Percentiles rank a stretch among this genome's conserved stretches.
phyloP scores from a whole-genome alignment of 1,140 invertebrate species.

The Drepana arcuata region DNA sequence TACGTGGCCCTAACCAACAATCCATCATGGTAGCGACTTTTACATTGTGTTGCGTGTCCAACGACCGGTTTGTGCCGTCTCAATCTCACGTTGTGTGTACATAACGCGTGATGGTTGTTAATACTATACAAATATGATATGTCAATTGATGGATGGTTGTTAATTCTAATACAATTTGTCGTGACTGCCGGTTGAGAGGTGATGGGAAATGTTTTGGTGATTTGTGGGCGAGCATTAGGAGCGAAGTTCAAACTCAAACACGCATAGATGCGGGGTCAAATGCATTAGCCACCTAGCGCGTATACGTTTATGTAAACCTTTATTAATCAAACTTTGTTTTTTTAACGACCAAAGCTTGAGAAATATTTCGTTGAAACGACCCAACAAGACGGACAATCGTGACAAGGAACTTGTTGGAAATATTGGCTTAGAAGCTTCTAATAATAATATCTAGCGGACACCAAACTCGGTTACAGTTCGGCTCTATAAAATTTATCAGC shows the following conservation, averaged over 20 bases:
- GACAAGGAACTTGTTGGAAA: too few relatives aligned
- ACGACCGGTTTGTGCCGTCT: too few relatives aligned
- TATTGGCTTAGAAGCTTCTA: too few relatives aligned
- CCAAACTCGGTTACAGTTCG: too few relatives aligned
- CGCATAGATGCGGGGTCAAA: slow-evolving; percentile 54
- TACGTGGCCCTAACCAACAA: slow-evolving; percentile 22
- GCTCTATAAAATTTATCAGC: too few relatives aligned
- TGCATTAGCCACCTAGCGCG: slow-evolving; percentile 67
- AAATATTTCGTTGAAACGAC: too few relatives aligned
- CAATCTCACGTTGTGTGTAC: slow-evolving; percentile 1
- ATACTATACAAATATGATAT: slow-evolving; percentile 17
- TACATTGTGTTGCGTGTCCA: slow-evolving; percentile 18
- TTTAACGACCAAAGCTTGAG: slow-evolving; percentile 3
- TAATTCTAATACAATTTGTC: slow-evolving; percentile 63
- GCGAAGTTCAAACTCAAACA: slow-evolving; percentile 63
- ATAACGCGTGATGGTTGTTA: slow-evolving; percentile 30
- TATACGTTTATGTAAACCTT: slow-evolving; percentile 30
- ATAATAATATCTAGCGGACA: too few relatives aligned
- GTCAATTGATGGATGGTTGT: slow-evolving; percentile 42
- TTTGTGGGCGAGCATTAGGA: slow-evolving; percentile 60
- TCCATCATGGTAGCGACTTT: slow-evolving; percentile 24
- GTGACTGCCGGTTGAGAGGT: slow-evolving; percentile 56
- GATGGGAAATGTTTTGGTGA: slow-evolving; percentile 58
- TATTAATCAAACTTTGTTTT: slow-evolving; percentile 56
- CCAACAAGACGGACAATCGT: too few relatives aligned